phyloP scores from a whole-genome alignment of 2,888 invertebrate genomes.

The Drosophila monieri region DNA sequence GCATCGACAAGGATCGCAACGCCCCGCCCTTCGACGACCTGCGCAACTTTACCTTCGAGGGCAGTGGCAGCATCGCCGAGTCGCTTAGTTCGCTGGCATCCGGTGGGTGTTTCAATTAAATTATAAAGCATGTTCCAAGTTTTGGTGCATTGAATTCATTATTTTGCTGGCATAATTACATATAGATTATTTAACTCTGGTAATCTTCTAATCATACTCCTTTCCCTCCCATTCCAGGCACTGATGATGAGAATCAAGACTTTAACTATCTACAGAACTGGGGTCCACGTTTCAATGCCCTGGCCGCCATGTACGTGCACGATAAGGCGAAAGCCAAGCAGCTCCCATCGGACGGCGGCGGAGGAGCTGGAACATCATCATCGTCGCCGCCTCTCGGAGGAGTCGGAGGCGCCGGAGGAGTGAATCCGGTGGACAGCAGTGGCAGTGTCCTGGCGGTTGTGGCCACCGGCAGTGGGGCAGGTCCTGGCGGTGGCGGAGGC shows the following conservation, averaged over 20 bases:
- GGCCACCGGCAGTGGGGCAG: constrained; percentile 70
- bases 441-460: constrained; percentile 57
- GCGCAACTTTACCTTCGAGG: constrained; percentile 99
- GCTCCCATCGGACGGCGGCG: constrained; percentile 25
- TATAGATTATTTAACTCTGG: neutral
- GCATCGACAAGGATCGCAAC: constrained; percentile 97
- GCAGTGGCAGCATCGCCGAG: constrained; percentile 98
- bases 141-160: too few species aligned
- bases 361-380: constrained; percentile 40
- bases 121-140: too few species aligned
- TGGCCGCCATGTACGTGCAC: constrained; percentile 95
- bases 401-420: constrained; percentile 22
- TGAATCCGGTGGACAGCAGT: constrained; percentile 38
- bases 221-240: constrained; percentile 86
- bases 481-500: constrained; percentile 53
- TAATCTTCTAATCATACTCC: constrained; percentile 1
- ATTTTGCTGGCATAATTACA: too few species aligned
- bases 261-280: constrained; percentile 98
- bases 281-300: constrained; percentile 98
- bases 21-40: constrained; percentile 99
- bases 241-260: constrained; percentile 97
- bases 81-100: constrained; percentile 98
- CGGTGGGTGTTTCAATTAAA: constrained; percentile 85
- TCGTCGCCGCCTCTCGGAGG: constrained; percentile 19
- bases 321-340: constrained; percentile 76